Evolutionary conservation across 2,113 vertebrate genomes (phyloP).

Genomic region (Piprites chloris): DNA sequence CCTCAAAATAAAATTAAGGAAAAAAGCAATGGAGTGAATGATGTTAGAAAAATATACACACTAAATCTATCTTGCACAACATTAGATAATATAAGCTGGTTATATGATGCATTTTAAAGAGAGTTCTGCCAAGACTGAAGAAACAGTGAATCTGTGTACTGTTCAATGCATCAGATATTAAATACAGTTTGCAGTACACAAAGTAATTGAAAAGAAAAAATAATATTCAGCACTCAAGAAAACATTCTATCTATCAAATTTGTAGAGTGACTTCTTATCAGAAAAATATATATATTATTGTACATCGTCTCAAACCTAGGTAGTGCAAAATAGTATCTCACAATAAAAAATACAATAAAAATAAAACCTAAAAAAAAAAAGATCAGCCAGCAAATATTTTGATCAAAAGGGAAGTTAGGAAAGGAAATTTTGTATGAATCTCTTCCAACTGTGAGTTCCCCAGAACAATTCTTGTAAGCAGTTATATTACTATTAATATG

Average conservation of each 20-base stretch:
- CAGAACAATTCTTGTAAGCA: neutral
- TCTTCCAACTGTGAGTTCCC: neutral
- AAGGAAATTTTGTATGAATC: accelerated
- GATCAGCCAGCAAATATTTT: neutral
- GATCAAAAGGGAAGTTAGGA: neutral
- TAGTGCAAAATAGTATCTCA: neutral
- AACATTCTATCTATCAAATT: neutral
- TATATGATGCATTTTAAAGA: neutral
- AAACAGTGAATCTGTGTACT: neutral
- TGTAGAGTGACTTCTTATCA: neutral
- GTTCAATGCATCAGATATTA: neutral
- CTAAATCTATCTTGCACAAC: neutral
- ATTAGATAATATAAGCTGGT: neutral
- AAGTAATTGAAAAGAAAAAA: neutral
- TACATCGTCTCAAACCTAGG: neutral
- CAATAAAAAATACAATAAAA: neutral
- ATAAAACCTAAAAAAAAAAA: neutral
- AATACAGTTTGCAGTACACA: neutral
- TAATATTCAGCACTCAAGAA: neutral
- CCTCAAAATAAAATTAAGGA: neutral
- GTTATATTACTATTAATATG: neutral
- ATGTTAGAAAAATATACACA: neutral
- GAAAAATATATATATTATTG: neutral
- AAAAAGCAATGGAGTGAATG: neutral
- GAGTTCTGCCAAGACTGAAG: neutral